Evolutionary conservation across 2,797 vertebrate species (phyloP), one percentile per base, ranked within the genome.

Genomic region (Anguilla megastoma): DNA sequence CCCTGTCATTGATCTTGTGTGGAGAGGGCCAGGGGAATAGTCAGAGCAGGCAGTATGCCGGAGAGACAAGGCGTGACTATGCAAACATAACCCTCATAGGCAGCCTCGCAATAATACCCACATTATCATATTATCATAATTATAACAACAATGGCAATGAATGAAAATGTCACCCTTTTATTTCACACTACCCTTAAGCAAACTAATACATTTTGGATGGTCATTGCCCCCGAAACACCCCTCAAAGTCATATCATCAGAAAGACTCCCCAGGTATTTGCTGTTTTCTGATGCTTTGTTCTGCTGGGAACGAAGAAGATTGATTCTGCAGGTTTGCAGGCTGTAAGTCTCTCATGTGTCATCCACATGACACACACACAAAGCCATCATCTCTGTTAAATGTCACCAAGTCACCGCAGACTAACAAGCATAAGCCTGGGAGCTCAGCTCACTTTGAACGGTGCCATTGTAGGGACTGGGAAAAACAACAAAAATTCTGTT

Each of bases 381-480:
- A 92, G 93, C 90, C 52, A 50, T 30, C 87, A 16, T 85, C 69
- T 58, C 88, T 88, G n/a, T 89, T 89, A 94, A 95, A 96, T 95
- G 94, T 94, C 94, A 95, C 90, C 89, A 56, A 89, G 92, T 94
- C 93, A 91, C 89, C 8, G 54, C 89, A 86, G 90, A 92, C 89
- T 87, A 91, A 94, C 92, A 91, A 84, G 0, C 85, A 90, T 90
- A 90, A 92, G 90, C 90, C 60, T 27, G 3, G 50, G 86, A 50
- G 87, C 27, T 16, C 27, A 7, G 80, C 16, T 54, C n/a, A n/a
- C 45, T 82, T 16, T 82, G 41, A 82, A 50, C 79, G 18, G 1
- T 30, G 27, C 83, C 14, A 24, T 84, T 84, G 80, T 52, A 12
- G 45, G 33, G 33, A 41, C 33, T 18, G 36, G 36, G 74, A 79